These are phyloP conservation scores for Laticauda laticaudata DNA, from an alignment of 2,113 vertebrate genomes.

Conservation along the genomic window DNA sequence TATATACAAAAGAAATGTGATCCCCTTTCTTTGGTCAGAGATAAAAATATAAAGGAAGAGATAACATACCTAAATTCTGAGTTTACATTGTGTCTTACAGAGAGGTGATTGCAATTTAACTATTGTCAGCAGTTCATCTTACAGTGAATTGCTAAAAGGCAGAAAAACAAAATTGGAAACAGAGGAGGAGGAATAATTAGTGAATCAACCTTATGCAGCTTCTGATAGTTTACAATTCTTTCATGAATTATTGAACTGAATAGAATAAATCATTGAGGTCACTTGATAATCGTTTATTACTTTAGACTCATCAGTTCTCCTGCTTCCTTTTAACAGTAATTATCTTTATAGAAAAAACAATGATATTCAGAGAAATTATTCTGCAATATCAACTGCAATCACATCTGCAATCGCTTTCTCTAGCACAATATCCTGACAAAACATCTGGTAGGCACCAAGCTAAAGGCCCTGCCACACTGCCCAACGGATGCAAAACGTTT, in stretches of 20 bases:
- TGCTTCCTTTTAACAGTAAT: conserved; percentile 23
- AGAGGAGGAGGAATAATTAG: background rate
- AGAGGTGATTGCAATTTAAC: background rate
- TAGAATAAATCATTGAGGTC: background rate
- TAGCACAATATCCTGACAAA: background rate
- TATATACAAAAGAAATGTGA: background rate
- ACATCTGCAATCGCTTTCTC: background rate
- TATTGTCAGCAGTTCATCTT: background rate
- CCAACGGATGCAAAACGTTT: no score
- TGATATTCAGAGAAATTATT: conserved; percentile 22
- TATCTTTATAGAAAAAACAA: conserved; percentile 28
- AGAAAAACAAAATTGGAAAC: background rate
- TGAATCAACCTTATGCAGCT: background rate
- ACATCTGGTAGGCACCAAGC: background rate
- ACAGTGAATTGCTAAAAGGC: background rate
- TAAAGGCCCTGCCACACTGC: no score
- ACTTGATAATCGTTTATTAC: background rate
- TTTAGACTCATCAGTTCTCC: background rate
- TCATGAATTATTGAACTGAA: background rate
- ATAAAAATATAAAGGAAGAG: background rate
- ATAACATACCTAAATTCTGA: background rate
- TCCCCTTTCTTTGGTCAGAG: background rate
- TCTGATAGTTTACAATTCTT: fast-evolving
- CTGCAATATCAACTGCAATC: conserved; percentile 18
- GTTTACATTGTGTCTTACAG: conserved; percentile 8